Base-by-base conservation (phyloP, 2,113 vertebrate genomes). In the human region DNA sequence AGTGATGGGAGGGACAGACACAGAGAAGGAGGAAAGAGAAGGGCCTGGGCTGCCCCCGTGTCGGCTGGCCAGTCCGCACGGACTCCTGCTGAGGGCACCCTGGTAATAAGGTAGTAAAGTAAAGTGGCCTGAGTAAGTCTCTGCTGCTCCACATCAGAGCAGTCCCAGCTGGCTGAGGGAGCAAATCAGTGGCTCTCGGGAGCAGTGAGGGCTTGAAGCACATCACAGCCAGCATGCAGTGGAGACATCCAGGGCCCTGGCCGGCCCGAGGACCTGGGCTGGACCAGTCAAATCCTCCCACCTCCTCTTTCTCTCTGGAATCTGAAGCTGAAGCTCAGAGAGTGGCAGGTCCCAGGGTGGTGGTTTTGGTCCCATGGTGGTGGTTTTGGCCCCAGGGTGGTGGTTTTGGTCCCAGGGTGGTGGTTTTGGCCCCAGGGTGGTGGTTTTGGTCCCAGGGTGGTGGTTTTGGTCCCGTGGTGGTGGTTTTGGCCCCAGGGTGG, bases 221-320 rank as follows among this genome's bases (percentile, higher is more conserved):
- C 8, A 20, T 40, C 11, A 2, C 8, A 68, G 20, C 20, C 32
- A 5, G 25, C 0, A 0, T 1, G 1, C 0, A 8, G 4, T 30
- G 5, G 52, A 68, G 35, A 57, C 23, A 55, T 23, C 27, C 8
- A 22, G 35, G 27, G 1, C 16, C 52, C 9, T 5, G 2, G 30
- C 25, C 25, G 23, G 40, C 40, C 48, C 5, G 4, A 10, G 25
- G 32, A n/a, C 30, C 38, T 30, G 57, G 55, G 6, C 25, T 57
- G 57, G 59, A 2, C 55, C 38, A 13, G 61, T 25, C 13, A 35
- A 27, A 32, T 8, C 32, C 59, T 48, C 8, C 25, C 27, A 27
- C 1, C 0, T 68, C 13, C 64, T 68, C 32, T 68, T 68, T 68
- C 32, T 35, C 25, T 85, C 38, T 27, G 11, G 35, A 40, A 22